phyloP scores from a whole-genome alignment of 2,888 invertebrate genomes.

The Carpatolechia fugitivella region DNA sequence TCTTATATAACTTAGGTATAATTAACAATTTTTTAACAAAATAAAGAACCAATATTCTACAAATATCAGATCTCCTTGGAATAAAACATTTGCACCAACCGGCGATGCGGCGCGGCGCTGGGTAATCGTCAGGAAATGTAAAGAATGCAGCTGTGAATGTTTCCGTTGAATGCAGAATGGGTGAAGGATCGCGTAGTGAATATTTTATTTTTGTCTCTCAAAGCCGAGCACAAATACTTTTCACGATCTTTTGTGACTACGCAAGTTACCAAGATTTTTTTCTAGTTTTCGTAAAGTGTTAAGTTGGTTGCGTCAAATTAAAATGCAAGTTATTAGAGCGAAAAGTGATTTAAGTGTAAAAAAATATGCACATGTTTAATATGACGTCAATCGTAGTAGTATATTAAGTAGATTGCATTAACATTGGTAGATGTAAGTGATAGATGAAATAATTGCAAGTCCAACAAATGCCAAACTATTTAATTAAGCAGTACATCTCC shows the following conservation, averaged over 20 bases:
- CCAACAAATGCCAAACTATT: neutral
- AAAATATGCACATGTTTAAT: slow-evolving; percentile 24
- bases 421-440: too few relatives aligned
- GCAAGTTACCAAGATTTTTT: neutral
- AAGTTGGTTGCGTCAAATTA: slow-evolving; percentile 14
- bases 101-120: neutral
- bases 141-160: slow-evolving; percentile 29
- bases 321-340: slow-evolving; percentile 13
- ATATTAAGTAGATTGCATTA: neutral
- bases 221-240: slow-evolving; percentile 5
- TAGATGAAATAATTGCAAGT: too few relatives aligned
- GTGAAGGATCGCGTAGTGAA: slow-evolving; percentile 11
- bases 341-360: slow-evolving; percentile 20
- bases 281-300: neutral
- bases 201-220: slow-evolving; percentile 12
- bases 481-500: too few relatives aligned
- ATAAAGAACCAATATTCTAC: neutral
- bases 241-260: neutral
- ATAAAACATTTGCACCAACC: slow-evolving; percentile 1
- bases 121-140: slow-evolving; percentile 26
- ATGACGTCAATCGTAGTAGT: slow-evolving; percentile 15
- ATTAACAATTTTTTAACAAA: neutral
- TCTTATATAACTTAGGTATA: neutral
- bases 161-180: slow-evolving; percentile 26
- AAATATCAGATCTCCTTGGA: neutral